Percentiles rank a stretch among this genome's conserved stretches.
Conservation (phyloP, 2,113 vertebrate genomes). For the Paramormyrops kingsleyae region DNA sequence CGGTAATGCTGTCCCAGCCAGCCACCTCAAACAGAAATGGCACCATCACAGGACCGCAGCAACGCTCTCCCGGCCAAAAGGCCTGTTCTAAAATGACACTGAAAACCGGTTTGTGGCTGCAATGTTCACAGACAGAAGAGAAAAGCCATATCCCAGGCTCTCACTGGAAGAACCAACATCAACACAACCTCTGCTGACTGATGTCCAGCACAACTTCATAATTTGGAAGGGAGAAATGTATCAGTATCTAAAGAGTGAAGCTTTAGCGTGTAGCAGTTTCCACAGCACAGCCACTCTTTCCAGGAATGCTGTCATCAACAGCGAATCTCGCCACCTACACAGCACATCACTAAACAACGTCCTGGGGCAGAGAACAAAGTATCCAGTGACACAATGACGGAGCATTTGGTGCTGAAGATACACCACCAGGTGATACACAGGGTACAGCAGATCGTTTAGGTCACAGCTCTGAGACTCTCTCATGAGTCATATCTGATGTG, state of each 20-base stretch:
- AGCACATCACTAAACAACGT: not conserved
- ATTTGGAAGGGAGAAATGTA: constrained; percentile 28
- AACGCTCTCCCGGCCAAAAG: constrained; percentile 23
- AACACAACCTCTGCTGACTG: constrained; percentile 42
- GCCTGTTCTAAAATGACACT: constrained; percentile 49
- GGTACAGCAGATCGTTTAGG: not conserved
- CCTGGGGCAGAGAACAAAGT: not conserved
- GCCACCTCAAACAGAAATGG: constrained; percentile 21
- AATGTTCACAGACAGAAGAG: constrained; percentile 44
- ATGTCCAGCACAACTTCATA: constrained; percentile 34
- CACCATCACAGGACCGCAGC: constrained; percentile 32
- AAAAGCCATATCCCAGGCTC: constrained; percentile 26
- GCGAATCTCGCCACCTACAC: not conserved
- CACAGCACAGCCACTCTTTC: not conserved
- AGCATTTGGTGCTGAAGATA: not conserved
- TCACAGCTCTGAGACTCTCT: not conserved
- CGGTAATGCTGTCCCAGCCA: not conserved
- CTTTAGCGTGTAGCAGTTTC: not conserved
- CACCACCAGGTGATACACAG: not conserved
- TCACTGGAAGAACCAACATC: constrained; percentile 43
- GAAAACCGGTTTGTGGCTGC: constrained; percentile 50
- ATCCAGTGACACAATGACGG: not conserved
- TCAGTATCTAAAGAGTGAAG: constrained; percentile 4
- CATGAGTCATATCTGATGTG: not conserved
- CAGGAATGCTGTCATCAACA: not conserved